Base-by-base conservation (phyloP, 2,113 vertebrate species). In the Chloebia gouldiae region DNA sequence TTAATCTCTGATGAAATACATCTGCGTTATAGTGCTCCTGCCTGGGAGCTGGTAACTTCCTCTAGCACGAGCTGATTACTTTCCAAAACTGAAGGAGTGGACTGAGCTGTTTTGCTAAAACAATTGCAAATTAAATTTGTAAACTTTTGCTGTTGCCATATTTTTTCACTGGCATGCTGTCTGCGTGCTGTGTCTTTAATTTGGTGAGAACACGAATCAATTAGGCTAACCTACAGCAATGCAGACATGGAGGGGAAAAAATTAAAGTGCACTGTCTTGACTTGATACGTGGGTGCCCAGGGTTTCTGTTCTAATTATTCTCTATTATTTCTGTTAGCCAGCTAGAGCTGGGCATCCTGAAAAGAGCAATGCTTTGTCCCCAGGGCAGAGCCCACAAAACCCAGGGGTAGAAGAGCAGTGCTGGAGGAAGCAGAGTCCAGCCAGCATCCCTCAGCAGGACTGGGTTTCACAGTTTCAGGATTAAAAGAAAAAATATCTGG, bases 21-120 rank as follows among this genome's bases (percentile, higher is more conserved):
- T 56, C 65, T 89, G 75, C 0, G 22, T 82, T 83, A 8, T 24
- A 57, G 59, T 81, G 76, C 86, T 96, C 10, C 15, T 89, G 61
- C 59, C 65, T 90, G 85, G 86, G 87, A 90, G 92, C 72, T 87
- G 77, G 80, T 94, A 94, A 96, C 97, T 97, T 90, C 72, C 95
- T 97, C 92, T 97, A 96, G 92, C 89, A 86, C 2, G 39, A 97
- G 96, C 96, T 93, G 89, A 97, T 95, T 83, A 95, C 93, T 97
- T 98, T 97, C 96, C 97, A 97, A 94, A 97, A 92, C 89, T 70
- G 76, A 97, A 97, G 95, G 97, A 97, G 95, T 97, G 96, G 96
- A 97, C 97, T 95, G 93, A 97, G 93, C 95, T 97, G 97, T 98
- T 98, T 97, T 97, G 94, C 96, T 96, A 96, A 95, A 97, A 96